A percentile compares a stretch with the other conserved stretches of the same genome.
Evolutionary conservation across 2,797 vertebrate genomes (phyloP).

Genomic region (Channa striata): DNA sequence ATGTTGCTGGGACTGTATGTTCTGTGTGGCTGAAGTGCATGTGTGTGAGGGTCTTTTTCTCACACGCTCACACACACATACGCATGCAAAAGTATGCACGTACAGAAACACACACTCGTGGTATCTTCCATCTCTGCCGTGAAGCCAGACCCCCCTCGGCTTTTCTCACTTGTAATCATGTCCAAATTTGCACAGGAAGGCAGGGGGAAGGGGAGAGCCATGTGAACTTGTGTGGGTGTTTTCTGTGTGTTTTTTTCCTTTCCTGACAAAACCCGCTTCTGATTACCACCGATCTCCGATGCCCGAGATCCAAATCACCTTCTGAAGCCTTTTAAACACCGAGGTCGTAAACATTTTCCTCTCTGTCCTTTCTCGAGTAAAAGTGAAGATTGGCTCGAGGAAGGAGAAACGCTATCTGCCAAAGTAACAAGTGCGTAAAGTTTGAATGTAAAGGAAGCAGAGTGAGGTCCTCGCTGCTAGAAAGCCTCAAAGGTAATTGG

Average conservation of each 20-base stretch:
- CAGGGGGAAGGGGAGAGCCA: conserved; percentile 75
- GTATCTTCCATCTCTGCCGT: conserved; percentile 77
- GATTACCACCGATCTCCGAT: conserved; percentile 66
- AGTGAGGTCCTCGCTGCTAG: conserved; percentile 28
- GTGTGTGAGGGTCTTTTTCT: conserved; percentile 46
- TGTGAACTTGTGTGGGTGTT: conserved; percentile 83
- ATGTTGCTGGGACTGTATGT: conserved; percentile 66
- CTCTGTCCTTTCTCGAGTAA: conserved; percentile 40
- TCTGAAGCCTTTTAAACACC: conserved; percentile 59
- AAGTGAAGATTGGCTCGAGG: conserved; percentile 52
- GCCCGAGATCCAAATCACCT: conserved; percentile 72
- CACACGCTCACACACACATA: conserved; percentile 56
- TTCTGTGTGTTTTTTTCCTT: conserved; percentile 43
- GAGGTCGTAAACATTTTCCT: conserved; percentile 43
- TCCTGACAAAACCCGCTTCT: conserved; percentile 68
- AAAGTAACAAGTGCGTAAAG: conserved; percentile 61
- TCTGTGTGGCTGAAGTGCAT: conserved; percentile 59
- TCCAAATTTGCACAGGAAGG: conserved; percentile 86
- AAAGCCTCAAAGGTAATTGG: conserved; percentile 59
- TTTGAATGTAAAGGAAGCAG: conserved; percentile 59
- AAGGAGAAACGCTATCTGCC: conserved; percentile 49
- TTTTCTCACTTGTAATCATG: conserved; percentile 86
- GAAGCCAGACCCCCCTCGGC: conserved; percentile 85
- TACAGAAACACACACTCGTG: conserved; percentile 65
- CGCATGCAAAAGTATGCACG: conserved; percentile 67